Evolutionary conservation across 2,113 vertebrate genomes (phyloP), one percentile per base, ranked within the genome.

Genomic region (Ondatra zibethicus): DNA sequence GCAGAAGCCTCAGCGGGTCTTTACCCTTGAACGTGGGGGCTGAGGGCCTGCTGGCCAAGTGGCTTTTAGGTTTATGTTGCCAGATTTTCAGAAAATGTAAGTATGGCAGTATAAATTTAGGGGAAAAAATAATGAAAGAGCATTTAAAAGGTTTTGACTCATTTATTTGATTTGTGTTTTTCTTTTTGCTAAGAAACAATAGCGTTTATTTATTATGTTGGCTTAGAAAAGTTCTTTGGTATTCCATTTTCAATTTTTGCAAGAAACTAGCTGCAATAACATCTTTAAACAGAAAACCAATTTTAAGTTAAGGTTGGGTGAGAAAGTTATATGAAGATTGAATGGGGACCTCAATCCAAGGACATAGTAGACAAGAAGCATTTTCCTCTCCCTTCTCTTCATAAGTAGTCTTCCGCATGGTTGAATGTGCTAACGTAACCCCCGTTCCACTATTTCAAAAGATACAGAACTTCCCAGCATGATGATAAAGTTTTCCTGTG

Each of bases 401-500:
- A 0, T 96, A 97, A 97, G 96, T 97, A 89, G 88, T 78, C 95
- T 75, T 2, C 1, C 92, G 33, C 42, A 81, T 87, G 96, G 91
- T 29, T 97, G 95, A 97, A 96, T 97, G 98, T 97, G 97, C 97
- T 98, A 98, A 97, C 97, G 81, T 95, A 97, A 97, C 94, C 95
- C 93, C 82, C 47, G 92, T 97, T 96, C 97, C 97, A 98, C 98
- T 98, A 98, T 98, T 98, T 98, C 98, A 98, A 98, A 98, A 98
- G 98, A 98, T 97, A 97, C 97, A 97, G 96, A 98, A 97, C 98
- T 98, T 98, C 98, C 98, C 98, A 98, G 98, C 98, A 98, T 42
- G 96, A 95, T 97, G 98, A 98, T 99, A 98, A 99, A 98, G 98
- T 98, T 98, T 99, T 99, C 99, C 98, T 98, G 98, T 98, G 98